Conservation (phyloP, 2,113 vertebrate genomes). For the Colaptes auratus region DNA sequence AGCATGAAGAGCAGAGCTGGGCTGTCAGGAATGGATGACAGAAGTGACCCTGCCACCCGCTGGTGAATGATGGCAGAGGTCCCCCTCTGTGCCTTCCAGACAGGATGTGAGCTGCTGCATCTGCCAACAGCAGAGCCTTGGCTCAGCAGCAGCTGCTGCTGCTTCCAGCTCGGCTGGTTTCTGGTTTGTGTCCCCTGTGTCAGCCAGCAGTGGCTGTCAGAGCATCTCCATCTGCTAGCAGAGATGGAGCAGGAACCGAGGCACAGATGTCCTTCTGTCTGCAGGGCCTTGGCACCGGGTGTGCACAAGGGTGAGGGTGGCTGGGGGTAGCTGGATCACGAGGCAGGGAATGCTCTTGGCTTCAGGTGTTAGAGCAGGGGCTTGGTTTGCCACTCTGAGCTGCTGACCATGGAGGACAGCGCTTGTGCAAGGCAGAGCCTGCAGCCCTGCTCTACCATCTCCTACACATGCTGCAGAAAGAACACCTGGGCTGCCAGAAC, state of each 20-base stretch:
- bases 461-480: too few relatives aligned
- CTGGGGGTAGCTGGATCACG: background rate
- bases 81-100: background rate
- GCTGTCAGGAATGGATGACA: background rate
- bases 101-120: background rate
- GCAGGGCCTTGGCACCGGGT: fast-evolving
- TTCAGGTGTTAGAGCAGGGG: background rate
- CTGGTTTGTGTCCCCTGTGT: background rate
- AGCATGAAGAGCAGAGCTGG: background rate
- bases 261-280: background rate
- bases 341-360: fast-evolving
- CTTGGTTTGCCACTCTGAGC: background rate
- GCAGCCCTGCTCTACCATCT: background rate
- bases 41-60: background rate
- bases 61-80: background rate
- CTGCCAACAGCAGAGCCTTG: background rate
- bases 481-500: fast-evolving
- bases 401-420: background rate
- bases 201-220: background rate
- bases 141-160: background rate
- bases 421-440: background rate
- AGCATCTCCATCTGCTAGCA: background rate
- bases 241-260: fast-evolving
- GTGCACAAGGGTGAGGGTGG: background rate
- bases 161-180: background rate